Conservation (phyloP, 2,113 vertebrate species). For the Lepus americanus region DNA sequence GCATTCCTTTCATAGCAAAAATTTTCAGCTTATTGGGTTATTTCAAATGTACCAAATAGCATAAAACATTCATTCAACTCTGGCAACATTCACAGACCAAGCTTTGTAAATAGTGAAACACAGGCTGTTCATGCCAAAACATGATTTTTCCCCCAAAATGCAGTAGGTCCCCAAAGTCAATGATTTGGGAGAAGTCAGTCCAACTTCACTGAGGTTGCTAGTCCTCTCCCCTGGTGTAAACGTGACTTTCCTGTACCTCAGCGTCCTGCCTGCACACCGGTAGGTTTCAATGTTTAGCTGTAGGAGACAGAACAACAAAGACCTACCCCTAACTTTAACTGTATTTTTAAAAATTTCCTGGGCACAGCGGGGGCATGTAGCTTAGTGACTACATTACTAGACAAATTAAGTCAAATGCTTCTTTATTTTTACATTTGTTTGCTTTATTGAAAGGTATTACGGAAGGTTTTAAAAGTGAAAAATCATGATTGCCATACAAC, state of each 20-base stretch:
- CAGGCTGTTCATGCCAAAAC: slow-evolving; percentile 30
- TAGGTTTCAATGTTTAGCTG: neutral
- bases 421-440: slow-evolving; percentile 3
- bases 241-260: neutral
- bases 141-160: slow-evolving; percentile 13
- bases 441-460: slow-evolving; percentile 27
- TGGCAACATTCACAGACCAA: slow-evolving; percentile 48
- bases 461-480: slow-evolving; percentile 47
- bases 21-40: slow-evolving; percentile 43
- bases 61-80: slow-evolving; percentile 68
- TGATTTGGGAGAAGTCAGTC: slow-evolving; percentile 33
- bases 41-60: slow-evolving; percentile 60
- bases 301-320: slow-evolving; percentile 6
- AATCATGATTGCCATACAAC: slow-evolving; percentile 20
- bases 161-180: slow-evolving; percentile 49
- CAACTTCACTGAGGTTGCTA: neutral
- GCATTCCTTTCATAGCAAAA: slow-evolving; percentile 47
- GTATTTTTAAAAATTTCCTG: neutral
- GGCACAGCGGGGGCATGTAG: neutral
- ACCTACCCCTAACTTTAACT: neutral
- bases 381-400: neutral
- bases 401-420: slow-evolving; percentile 28
- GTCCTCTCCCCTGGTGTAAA: neutral
- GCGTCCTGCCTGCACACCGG: neutral
- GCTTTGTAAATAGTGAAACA: slow-evolving; percentile 67